Percentiles rank a stretch among this genome's conserved stretches.
phyloP scores from a whole-genome alignment of 2,888 invertebrate species.

The Liposcelis brunnea region DNA sequence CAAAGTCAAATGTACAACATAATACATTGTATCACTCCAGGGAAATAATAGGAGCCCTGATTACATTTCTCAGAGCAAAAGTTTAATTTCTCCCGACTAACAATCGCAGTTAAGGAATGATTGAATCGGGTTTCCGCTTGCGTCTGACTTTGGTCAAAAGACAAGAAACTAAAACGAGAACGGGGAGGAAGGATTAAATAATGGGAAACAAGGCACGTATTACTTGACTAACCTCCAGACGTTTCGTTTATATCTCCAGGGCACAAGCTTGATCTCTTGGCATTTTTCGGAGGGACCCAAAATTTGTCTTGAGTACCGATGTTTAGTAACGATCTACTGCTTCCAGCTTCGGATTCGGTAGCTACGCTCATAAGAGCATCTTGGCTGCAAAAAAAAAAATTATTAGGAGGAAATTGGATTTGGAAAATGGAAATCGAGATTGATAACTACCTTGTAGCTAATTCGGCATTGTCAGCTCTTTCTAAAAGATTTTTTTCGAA shows the following conservation, averaged over 20 bases:
- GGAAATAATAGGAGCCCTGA: too few relatives aligned
- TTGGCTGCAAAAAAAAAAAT: conserved; percentile 22
- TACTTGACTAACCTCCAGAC: conserved; percentile 11
- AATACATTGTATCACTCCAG: too few relatives aligned
- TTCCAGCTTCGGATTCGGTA: conserved; percentile 28
- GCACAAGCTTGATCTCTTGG: conserved; percentile 13
- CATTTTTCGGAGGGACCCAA: conserved; percentile 27
- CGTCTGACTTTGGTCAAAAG: too few relatives aligned
- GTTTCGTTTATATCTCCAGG: conserved; percentile 1
- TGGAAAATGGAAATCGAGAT: too few relatives aligned
- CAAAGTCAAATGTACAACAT: too few relatives aligned
- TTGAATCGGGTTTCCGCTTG: too few relatives aligned
- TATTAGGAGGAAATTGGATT: too few relatives aligned
- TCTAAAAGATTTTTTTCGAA: conserved; percentile 38
- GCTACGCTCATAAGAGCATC: conserved; percentile 28
- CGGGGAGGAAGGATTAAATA: not conserved
- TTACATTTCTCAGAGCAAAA: too few relatives aligned
- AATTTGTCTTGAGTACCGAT: conserved; percentile 30
- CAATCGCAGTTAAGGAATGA: too few relatives aligned
- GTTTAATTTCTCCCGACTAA: too few relatives aligned
- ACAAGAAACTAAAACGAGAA: not conserved
- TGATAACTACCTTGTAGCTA: conserved; percentile 14
- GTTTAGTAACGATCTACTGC: conserved; percentile 24
- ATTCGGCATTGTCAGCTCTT: conserved; percentile 23
- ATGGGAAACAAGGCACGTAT: conserved; percentile 1